Conservation (phyloP, 2,888 invertebrate genomes). For the Acanthacorydalis orientalis region DNA sequence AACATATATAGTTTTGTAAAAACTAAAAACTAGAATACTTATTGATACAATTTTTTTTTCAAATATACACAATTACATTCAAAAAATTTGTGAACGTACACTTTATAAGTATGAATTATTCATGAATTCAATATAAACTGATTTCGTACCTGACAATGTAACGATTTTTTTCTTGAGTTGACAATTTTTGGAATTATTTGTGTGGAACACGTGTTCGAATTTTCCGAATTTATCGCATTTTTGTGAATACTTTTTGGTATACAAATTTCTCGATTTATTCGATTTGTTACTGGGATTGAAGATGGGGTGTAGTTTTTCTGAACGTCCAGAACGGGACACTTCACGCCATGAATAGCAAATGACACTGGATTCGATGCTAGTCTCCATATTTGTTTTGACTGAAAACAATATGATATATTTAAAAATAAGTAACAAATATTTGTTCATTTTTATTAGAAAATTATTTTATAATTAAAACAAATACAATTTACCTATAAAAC, state of each 20-base stretch:
- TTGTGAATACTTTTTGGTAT: not conserved
- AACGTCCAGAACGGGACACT: conserved; percentile 4
- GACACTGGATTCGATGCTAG: not conserved
- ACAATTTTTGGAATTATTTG: no score
- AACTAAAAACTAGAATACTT: no score
- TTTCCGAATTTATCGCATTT: not conserved
- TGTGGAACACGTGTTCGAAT: not conserved
- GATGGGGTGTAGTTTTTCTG: conserved; percentile 3
- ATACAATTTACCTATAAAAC: not conserved
- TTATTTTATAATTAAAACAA: not conserved
- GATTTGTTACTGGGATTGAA: not conserved
- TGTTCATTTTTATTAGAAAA: no score
- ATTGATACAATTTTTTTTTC: no score
- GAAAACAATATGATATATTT: not conserved
- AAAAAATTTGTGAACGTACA: no score
- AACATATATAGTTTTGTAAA: no score
- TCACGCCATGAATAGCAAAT: conserved; percentile 1
- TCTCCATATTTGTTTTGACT: conserved; percentile 2
- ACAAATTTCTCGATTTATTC: not conserved
- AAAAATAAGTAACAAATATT: no score
- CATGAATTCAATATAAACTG: no score
- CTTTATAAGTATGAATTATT: no score
- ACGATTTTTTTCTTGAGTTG: no score
- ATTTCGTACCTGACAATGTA: no score
- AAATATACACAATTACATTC: no score